Percentiles rank a stretch among this genome's conserved stretches.
Evolutionary conservation across 2,888 invertebrate species (phyloP).

Genomic region (Agonopterix arenella): DNA sequence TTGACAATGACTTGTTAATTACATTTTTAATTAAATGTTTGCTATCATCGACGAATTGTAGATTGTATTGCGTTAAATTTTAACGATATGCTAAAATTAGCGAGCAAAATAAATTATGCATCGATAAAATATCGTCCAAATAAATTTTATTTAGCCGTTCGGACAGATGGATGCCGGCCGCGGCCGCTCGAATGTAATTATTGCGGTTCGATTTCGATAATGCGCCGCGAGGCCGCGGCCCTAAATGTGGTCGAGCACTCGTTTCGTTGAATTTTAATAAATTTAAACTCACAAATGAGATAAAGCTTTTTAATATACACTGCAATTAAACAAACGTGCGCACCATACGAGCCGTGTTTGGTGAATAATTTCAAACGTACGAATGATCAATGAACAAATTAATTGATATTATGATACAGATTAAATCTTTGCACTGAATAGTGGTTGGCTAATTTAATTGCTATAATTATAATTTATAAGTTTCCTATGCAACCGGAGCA

Average conservation of each 20-base stretch:
- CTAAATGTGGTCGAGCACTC: slow-evolving; percentile 53
- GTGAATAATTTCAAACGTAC: too few species aligned
- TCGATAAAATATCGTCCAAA: slow-evolving; percentile 55
- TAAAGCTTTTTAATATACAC: slow-evolving; percentile 51
- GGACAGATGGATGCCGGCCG: slow-evolving; percentile 60
- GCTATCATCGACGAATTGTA: slow-evolving; percentile 9
- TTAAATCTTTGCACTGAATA: background rate
- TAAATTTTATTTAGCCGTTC: slow-evolving; percentile 55
- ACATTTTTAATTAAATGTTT: slow-evolving; percentile 1
- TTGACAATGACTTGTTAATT: slow-evolving; percentile 2
- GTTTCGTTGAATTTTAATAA: slow-evolving; percentile 50
- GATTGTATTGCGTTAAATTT: slow-evolving; percentile 20
- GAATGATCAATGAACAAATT: background rate
- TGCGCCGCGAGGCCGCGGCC: slow-evolving; percentile 58
- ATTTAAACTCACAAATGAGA: slow-evolving; percentile 39
- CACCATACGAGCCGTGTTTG: slow-evolving; percentile 1
- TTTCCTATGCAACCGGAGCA: slow-evolving; percentile 15
- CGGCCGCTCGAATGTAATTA: slow-evolving; percentile 71
- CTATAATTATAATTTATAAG: background rate
- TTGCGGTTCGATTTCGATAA: slow-evolving; percentile 72
- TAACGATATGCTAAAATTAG: slow-evolving; percentile 22
- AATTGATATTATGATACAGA: background rate
- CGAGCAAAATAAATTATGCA: slow-evolving; percentile 45
- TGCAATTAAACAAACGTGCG: background rate
- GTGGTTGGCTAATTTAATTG: background rate